Evolutionary conservation across 2,888 invertebrate genomes (phyloP), one percentile per base, ranked within the genome.

Genomic region (Thereva nobilitata): DNA sequence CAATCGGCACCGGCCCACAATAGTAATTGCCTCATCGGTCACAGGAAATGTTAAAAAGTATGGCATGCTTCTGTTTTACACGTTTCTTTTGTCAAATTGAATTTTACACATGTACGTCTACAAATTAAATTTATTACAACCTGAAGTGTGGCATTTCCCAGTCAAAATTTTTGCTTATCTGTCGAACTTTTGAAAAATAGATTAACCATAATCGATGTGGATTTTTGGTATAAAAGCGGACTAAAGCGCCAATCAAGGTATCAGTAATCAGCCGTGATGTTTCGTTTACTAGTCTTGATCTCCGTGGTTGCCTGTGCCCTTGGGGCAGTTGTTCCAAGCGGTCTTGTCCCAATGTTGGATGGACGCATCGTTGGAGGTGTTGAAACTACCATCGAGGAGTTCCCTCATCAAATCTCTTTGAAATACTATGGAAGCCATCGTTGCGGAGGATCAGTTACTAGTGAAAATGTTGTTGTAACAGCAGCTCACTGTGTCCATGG

Each of bases 401-500:
- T 71, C 65, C 79, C 79, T 0, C 77, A 75, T 73, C 76, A 76
- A 69, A 71, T 78, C 2, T 79, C 79, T 1, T 40, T 80, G 4
- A 75, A 74, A 35, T 72, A 72, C 10, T 73, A 77, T 10, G 83
- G 82, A 1, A 72, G 76, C 0, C 86, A 87, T 70, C 76, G 78
- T 0, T 87, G 87, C 71, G 86, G 87, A 0, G 87, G 84, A 0
- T 76, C 84, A 5, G 77, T 87, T 34, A 82, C 82, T 53, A 76
- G 73, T 12, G 76, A 80, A 47, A 82, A 83, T 38, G 72, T 75
- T 6, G 80, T 85, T 4, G 68, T 87, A 0, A 87, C 86, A 1
- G 86, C 87, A n/a, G 87, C 86, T 4, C 86, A 87, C 73, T 87
- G 87, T 71, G 75, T 84, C 45, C 66, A 72, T 37, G 10, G 4